Evolutionary conservation across 1,140 invertebrate genomes (phyloP).

Genomic region (Drosophila teissieri): DNA sequence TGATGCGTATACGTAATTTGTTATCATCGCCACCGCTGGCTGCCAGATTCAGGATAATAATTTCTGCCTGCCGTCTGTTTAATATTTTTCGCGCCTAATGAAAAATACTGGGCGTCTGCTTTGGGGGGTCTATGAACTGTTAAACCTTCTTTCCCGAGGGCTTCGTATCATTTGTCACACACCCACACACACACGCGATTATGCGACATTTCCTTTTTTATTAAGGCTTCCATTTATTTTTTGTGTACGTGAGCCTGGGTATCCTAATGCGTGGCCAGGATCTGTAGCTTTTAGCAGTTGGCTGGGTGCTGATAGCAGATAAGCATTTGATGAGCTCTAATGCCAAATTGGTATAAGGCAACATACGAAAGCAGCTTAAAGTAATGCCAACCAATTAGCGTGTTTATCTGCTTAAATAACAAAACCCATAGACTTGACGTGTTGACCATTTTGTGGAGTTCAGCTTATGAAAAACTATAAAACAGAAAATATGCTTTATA

Average conservation of each 20-base stretch:
- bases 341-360: conserved; percentile 53
- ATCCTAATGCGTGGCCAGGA: conserved; percentile 43
- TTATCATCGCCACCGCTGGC: conserved; percentile 55
- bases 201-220: conserved; percentile 59
- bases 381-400: conserved; percentile 51
- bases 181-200: conserved; percentile 42
- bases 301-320: conserved; percentile 77
- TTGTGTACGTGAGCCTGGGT: conserved; percentile 22
- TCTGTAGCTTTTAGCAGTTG: conserved; percentile 66
- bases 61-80: conserved; percentile 72
- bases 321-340: conserved; percentile 82
- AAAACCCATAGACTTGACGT: conserved; percentile 16
- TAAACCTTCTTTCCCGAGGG: conserved; percentile 34
- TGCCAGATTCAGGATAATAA: conserved; percentile 60
- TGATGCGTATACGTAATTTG: conserved; percentile 77
- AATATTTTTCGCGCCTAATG: conserved; percentile 81
- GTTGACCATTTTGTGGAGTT: conserved; percentile 1
- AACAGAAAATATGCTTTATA: conserved; percentile 12
- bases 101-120: conserved; percentile 62
- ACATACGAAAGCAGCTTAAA: conserved; percentile 62
- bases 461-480: conserved; percentile 1
- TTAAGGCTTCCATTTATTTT: conserved; percentile 20
- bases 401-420: conserved; percentile 42
- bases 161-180: conserved; percentile 52
- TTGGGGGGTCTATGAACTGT: conserved; percentile 55